Base-by-base conservation (phyloP, 2,113 vertebrate species). In the Romanogobio albipinnatus region DNA sequence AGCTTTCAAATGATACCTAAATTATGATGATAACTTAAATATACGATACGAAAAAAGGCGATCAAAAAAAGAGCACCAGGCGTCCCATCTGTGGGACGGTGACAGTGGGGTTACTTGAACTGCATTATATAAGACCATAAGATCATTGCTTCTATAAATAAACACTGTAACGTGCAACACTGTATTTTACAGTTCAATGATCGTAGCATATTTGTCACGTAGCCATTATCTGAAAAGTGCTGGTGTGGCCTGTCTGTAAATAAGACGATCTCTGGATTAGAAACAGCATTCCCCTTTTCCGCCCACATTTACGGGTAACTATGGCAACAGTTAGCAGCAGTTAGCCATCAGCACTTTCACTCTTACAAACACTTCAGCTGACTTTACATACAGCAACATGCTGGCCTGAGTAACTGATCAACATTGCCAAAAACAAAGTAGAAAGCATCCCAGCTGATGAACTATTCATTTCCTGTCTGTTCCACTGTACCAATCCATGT, bases 261-360 rank as follows among this genome's bases (percentile, higher is more conserved):
- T 84, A 84, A 89, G 88, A 81, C 59, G 51, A 56, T 64, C 82
- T 87, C 39, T 9, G 24, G 85, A 2, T 53, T 61, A 66, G 87
- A 80, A 81, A 83, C 85, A 51, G 88, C 86, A 58, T 73, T 86
- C 71, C 78, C 83, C 49, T 45, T 26, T 49, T 70, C 56, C 56
- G 14, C 58, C 47, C 53, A 53, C 75, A 76, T 85, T 86, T 89
- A 88, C 51, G 5, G 1, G 92, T 90, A 88, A 82, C 91, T 61
- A 92, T 93, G 91, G 90, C 47, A 78, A 93, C 91, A 62, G 86
- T 8, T 17, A 58, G 78, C 86, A 4, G 24, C 26, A 49, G 73
- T 75, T 49, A 75, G 45, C 29, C 29, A 1, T 59, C 76, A 78
- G 56, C 76, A 61, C 33, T 26, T 61, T 78, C 76, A 61, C 56